These are phyloP conservation scores for Bombus pyrosoma DNA, from an alignment of 1,140 invertebrate genomes.

Conservation along the genomic window DNA sequence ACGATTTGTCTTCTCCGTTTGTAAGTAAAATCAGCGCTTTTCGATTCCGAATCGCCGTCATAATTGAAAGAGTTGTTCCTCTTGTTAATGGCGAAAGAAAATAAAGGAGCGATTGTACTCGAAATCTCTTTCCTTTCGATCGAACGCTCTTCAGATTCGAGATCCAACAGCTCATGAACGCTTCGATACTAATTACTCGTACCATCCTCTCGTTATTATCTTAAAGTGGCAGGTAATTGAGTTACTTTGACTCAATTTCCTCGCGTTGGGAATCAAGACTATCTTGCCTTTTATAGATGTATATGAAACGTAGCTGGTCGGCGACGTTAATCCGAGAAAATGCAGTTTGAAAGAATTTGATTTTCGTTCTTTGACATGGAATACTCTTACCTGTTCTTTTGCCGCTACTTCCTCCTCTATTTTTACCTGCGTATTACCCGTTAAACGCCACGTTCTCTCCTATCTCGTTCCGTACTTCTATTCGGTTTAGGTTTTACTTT, in stretches of 20 bases:
- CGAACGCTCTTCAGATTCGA: slow-evolving; percentile 20
- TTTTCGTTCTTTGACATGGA: not conserved
- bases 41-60: not conserved
- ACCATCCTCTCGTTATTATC: slow-evolving; percentile 62
- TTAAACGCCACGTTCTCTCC: too few relatives aligned
- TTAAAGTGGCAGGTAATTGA: slow-evolving; percentile 56
- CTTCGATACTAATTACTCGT: slow-evolving; percentile 59
- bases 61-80: slow-evolving; percentile 27
- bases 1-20: not conserved
- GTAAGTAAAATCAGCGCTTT: not conserved
- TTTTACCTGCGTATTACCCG: too few relatives aligned
- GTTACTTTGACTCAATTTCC: slow-evolving; percentile 50
- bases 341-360: not conserved
- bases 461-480: too few relatives aligned
- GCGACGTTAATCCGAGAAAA: not conserved
- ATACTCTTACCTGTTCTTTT: not conserved
- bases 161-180: slow-evolving; percentile 33
- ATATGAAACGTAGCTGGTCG: not conserved
- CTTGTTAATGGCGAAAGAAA: slow-evolving; percentile 6
- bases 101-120: slow-evolving; percentile 1
- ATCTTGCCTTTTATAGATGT: not conserved
- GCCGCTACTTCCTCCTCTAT: not conserved
- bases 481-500: too few relatives aligned
- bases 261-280: not conserved
- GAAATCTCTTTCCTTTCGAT: slow-evolving; percentile 31